Conservation (phyloP, 2,797 vertebrate genomes). For the Avahi laniger region DNA sequence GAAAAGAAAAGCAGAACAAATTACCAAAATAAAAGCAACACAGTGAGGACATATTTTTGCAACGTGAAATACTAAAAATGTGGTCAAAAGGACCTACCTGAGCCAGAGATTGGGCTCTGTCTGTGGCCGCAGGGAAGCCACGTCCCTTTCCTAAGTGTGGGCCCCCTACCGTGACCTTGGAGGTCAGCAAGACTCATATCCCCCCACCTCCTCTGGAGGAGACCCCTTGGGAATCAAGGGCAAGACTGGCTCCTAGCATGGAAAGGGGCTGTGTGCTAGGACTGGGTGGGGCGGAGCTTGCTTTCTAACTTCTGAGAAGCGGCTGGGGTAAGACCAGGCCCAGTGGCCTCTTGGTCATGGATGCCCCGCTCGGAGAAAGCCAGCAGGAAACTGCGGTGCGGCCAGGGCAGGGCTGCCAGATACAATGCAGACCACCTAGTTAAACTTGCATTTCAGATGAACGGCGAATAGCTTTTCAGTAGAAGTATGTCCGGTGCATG, state of each 20-base stretch:
- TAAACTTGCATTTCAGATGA: neutral
- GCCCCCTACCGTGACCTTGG: too few relatives aligned
- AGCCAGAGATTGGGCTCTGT: neutral
- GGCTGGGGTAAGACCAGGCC: neutral
- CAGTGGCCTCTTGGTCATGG: rapidly evolving
- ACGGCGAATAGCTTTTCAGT: neutral
- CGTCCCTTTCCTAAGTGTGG: neutral
- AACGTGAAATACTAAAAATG: neutral
- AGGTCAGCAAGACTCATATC: too few relatives aligned
- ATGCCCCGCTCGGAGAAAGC: neutral
- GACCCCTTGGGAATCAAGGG: neutral
- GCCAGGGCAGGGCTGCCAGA: neutral
- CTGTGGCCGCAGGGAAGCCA: neutral
- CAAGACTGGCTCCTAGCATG: rapidly evolving
- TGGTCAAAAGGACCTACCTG: too few relatives aligned
- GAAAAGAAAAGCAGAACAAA: too few relatives aligned
- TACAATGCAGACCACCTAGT: neutral
- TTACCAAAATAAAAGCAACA: neutral
- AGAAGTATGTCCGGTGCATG: neutral
- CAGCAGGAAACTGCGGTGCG: rapidly evolving
- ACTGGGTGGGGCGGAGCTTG: rapidly evolving
- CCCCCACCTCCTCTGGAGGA: rapidly evolving
- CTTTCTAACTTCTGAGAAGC: neutral
- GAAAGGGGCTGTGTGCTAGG: rapidly evolving
- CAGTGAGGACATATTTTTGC: rapidly evolving